Percentiles rank a stretch among this genome's conserved stretches.
Conservation (phyloP, 2,888 invertebrate species). For the Helobdella robusta region DNA sequence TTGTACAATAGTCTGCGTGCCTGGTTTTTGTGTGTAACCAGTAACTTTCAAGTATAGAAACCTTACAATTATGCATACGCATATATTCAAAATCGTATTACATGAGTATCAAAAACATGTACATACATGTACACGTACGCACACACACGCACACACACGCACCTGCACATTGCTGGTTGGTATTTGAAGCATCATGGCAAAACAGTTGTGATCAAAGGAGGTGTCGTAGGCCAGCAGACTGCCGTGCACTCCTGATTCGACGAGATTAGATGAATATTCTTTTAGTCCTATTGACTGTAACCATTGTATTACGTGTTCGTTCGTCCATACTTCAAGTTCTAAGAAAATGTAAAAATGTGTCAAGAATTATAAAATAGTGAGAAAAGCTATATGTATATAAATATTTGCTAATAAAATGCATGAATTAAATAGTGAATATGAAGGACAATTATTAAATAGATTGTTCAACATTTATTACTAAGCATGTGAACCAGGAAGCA, state of each 20-base stretch:
- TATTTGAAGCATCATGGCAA: conserved; percentile 92
- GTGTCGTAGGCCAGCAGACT: conserved; percentile 92
- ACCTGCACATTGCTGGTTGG: conserved; percentile 74
- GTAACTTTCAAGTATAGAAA: too few relatives aligned
- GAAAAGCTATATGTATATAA: too few relatives aligned
- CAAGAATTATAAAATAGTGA: too few relatives aligned
- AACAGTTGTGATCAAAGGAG: conserved; percentile 51
- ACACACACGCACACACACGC: conserved; percentile 28
- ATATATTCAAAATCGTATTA: too few relatives aligned
- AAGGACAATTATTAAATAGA: too few relatives aligned
- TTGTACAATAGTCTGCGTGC: conserved; percentile 13
- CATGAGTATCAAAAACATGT: too few relatives aligned
- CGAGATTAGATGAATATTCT: conserved; percentile 88
- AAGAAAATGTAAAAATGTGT: neutral
- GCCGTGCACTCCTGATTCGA: conserved; percentile 96
- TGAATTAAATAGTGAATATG: too few relatives aligned
- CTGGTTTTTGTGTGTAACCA: conserved; percentile 7
- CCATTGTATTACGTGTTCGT: conserved; percentile 94
- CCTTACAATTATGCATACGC: too few relatives aligned
- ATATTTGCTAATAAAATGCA: too few relatives aligned
- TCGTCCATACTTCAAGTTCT: conserved; percentile 96
- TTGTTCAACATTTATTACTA: too few relatives aligned
- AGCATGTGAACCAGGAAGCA: too few relatives aligned
- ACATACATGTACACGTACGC: too few relatives aligned
- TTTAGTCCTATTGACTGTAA: conserved; percentile 81